A percentile compares a stretch with the other conserved stretches of the same genome.
These are phyloP conservation scores for Sebastes glaucus DNA, from an alignment of 2,797 vertebrate species.

Conservation along the genomic window DNA sequence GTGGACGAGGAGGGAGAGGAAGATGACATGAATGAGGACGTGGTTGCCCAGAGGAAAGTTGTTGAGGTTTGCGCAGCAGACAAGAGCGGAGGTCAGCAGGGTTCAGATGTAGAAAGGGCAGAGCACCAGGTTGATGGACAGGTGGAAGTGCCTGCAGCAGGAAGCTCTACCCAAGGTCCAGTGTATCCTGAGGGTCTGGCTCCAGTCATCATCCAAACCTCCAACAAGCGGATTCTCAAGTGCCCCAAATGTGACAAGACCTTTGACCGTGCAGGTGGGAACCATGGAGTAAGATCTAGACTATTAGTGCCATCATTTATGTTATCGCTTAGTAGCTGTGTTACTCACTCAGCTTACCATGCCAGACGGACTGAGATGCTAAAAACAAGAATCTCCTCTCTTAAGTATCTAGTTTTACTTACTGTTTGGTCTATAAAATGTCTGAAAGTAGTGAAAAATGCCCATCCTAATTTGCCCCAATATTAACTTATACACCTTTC, in stretches of 20 bases:
- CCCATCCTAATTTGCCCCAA: neutral
- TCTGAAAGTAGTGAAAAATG: neutral
- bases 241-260: slow-evolving; percentile 97
- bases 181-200: slow-evolving; percentile 88
- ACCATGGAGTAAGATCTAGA: neutral
- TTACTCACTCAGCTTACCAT: neutral
- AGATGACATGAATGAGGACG: slow-evolving; percentile 73
- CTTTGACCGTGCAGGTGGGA: slow-evolving; percentile 96
- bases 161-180: slow-evolving; percentile 62
- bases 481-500: neutral
- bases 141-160: slow-evolving; percentile 62
- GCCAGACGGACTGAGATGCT: neutral
- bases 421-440: neutral
- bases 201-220: slow-evolving; percentile 88
- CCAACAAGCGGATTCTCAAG: slow-evolving; percentile 91
- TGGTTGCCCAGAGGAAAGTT: slow-evolving; percentile 46
- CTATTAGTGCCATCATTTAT: neutral
- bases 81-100: slow-evolving; percentile 65
- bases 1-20: slow-evolving; percentile 83
- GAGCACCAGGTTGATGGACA: slow-evolving; percentile 76
- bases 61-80: slow-evolving; percentile 21
- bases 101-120: slow-evolving; percentile 67
- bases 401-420: neutral
- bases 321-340: neutral
- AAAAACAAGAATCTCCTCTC: neutral